A percentile compares a stretch with the other conserved stretches of the same genome.
phyloP scores from a whole-genome alignment of 2,113 vertebrate species.

The Phainopepla nitens region DNA sequence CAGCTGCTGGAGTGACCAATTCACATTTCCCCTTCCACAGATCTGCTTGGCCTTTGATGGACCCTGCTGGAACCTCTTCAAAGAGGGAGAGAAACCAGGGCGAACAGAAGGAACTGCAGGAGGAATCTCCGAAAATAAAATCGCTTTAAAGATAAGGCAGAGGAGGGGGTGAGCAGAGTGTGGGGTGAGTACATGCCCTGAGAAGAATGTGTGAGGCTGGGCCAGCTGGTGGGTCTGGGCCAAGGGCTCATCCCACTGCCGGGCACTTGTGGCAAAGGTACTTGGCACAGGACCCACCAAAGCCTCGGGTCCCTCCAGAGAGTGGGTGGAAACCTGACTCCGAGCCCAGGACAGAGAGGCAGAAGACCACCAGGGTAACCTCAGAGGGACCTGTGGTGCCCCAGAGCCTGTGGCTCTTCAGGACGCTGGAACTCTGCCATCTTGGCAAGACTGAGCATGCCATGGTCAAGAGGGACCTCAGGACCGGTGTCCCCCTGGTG shows the following conservation, averaged over 20 bases:
- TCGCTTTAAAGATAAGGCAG: constrained; percentile 42
- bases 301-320: not conserved
- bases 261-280: not conserved
- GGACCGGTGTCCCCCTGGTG: not conserved
- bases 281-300: constrained; percentile 21
- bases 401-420: not conserved
- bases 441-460: accelerated
- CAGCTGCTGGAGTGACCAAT: constrained; percentile 8
- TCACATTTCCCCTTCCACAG: not conserved
- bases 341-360: not conserved
- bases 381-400: not conserved
- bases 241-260: constrained; percentile 8
- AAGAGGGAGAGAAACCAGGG: constrained; percentile 25
- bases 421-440: not conserved
- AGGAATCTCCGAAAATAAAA: constrained; percentile 62
- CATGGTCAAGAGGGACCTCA: not conserved
- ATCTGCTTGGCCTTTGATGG: constrained; percentile 21
- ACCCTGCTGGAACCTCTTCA: constrained; percentile 52
- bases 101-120: constrained; percentile 40
- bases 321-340: constrained; percentile 45
- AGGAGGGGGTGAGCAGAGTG: constrained; percentile 35
- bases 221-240: constrained; percentile 44
- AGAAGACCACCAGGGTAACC: not conserved
- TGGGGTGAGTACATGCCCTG: not conserved
- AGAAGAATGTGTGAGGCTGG: constrained; percentile 53